Evolutionary conservation across 2,888 invertebrate species (phyloP).

Genomic region (Melinaea marsaeus): DNA sequence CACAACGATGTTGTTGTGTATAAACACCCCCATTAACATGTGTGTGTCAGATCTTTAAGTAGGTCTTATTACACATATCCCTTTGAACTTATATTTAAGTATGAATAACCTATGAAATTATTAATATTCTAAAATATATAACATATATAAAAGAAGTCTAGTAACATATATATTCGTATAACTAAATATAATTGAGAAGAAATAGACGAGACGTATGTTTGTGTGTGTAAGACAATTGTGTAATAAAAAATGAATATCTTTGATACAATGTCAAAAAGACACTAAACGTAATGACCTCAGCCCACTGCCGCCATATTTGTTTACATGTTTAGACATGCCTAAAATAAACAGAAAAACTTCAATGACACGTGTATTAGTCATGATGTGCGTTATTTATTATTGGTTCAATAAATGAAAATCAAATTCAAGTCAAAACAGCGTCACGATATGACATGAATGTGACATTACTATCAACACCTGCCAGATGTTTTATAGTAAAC

Average conservation of each 20-base stretch:
- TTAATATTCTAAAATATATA: too few species aligned
- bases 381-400: background rate
- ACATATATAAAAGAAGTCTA: too few species aligned
- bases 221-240: background rate
- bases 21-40: slow-evolving; percentile 30
- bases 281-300: slow-evolving; percentile 18
- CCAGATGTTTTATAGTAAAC: slow-evolving; percentile 31
- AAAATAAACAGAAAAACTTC: slow-evolving; percentile 19
- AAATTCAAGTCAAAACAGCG: background rate
- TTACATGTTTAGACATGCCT: slow-evolving; percentile 16
- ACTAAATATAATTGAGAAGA: too few species aligned
- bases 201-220: too few species aligned
- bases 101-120: too few species aligned
- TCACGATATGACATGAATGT: too few species aligned
- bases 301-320: slow-evolving; percentile 25
- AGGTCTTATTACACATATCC: slow-evolving; percentile 15
- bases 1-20: slow-evolving; percentile 33
- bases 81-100: too few species aligned
- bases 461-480: slow-evolving; percentile 28
- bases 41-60: slow-evolving; percentile 17
- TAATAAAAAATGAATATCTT: background rate
- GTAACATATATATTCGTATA: too few species aligned
- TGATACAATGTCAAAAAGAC: slow-evolving; percentile 11
- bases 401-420: too few species aligned
- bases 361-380: slow-evolving; percentile 12